A percentile compares a stretch with the other conserved stretches of the same genome.
phyloP scores from a whole-genome alignment of 2,797 vertebrate species.

The Ispidina picta region DNA sequence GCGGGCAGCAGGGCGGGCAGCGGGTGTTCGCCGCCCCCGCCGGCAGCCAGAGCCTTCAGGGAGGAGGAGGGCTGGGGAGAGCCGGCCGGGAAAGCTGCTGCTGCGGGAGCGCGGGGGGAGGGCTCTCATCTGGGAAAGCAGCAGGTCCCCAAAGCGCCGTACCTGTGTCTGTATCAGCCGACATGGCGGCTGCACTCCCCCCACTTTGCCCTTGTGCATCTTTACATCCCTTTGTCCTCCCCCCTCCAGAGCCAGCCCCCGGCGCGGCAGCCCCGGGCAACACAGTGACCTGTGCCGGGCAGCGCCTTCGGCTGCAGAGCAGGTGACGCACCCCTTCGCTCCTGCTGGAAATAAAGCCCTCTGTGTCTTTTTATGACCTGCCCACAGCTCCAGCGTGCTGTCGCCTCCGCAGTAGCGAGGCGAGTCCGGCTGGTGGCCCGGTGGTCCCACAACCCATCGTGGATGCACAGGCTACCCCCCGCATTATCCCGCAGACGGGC shows the following conservation, averaged over 20 bases:
- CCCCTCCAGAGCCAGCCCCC: too few species aligned
- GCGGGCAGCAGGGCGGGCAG: neutral
- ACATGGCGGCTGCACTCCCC: neutral
- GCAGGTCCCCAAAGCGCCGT: neutral
- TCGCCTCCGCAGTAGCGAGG: neutral
- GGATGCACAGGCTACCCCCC: accelerated
- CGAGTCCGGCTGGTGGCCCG: neutral
- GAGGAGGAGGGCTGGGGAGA: neutral
- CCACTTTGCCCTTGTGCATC: neutral
- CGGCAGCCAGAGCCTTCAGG: neutral
- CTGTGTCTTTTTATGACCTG: neutral
- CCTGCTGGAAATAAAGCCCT: neutral
- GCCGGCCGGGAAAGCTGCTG: neutral
- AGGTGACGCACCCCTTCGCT: neutral
- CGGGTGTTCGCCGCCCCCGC: neutral
- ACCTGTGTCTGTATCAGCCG: neutral
- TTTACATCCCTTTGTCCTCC: neutral
- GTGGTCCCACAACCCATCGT: accelerated
- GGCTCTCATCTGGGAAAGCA: neutral
- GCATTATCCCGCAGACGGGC: accelerated
- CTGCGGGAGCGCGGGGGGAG: neutral
- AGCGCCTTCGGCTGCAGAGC: neutral
- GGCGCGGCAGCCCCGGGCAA: too few species aligned
- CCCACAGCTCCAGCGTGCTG: neutral
- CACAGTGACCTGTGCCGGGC: neutral